These are phyloP conservation scores for Drosophila monieri DNA, from an alignment of 2,888 invertebrate genomes.

Conservation along the genomic window DNA sequence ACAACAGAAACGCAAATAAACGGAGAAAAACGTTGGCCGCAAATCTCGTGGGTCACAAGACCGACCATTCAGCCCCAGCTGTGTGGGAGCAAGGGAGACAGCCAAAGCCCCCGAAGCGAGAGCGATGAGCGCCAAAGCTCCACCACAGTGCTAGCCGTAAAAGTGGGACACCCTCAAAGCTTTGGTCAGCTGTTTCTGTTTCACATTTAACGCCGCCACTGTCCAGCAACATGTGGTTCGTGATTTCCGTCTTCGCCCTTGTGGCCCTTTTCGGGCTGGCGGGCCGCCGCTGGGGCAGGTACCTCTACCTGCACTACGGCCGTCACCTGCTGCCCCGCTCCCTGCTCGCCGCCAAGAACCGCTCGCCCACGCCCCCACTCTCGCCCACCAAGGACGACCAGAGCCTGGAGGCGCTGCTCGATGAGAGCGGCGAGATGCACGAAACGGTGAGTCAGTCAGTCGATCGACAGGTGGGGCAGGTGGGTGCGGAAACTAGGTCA, in stretches of 20 bases:
- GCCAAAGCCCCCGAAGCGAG: conserved; percentile 24
- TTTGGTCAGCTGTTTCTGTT: conserved; percentile 17
- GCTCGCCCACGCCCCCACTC: conserved; percentile 82
- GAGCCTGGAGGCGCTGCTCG: conserved; percentile 81
- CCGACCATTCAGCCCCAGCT: conserved; percentile 48
- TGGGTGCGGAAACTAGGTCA: neutral
- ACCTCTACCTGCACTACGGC: conserved; percentile 82
- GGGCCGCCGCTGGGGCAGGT: conserved; percentile 82
- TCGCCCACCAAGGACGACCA: conserved; percentile 81
- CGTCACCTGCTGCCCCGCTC: conserved; percentile 80
- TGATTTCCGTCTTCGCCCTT: conserved; percentile 69
- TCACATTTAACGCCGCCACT: conserved; percentile 1
- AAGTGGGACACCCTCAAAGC: conserved; percentile 30
- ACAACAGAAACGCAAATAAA: conserved; percentile 57
- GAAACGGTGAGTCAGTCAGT: conserved; percentile 82
- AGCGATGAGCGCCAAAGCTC: conserved; percentile 55
- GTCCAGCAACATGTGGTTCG: conserved; percentile 79
- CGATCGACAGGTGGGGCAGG: neutral
- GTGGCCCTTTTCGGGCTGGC: conserved; percentile 69
- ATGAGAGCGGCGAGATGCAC: conserved; percentile 82
- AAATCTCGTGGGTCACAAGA: conserved; percentile 71
- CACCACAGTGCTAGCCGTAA: conserved; percentile 46
- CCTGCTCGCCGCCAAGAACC: conserved; percentile 77
- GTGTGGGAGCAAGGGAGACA: conserved; percentile 31
- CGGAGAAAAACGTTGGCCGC: conserved; percentile 42